Evolutionary conservation across 2,113 vertebrate genomes (phyloP), one percentile per base, ranked within the genome.

Genomic region (Oncorhynchus mykiss): DNA sequence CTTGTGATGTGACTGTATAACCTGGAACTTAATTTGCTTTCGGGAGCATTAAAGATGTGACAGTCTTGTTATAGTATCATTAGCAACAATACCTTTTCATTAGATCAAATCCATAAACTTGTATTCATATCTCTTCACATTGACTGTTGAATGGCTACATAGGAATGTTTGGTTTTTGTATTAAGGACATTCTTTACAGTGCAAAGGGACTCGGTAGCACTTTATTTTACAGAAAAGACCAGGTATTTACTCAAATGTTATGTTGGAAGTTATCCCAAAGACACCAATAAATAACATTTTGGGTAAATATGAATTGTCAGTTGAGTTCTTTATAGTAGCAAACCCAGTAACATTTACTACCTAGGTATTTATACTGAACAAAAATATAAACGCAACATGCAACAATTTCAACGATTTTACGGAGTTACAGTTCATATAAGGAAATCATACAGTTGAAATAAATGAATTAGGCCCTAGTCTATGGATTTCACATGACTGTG

Each of bases 191-290:
- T 34, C 29, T 68, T 27, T 62, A 16, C 59, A 62, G 59, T 62
- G n/a, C 67, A 68, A 68, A 68, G 67, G 67, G 67, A 68, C 6
- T 34, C 9, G 1, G 67, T 16, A 39, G 31, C 67, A 68, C 67
- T 68, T 68, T 68, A 68, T 68, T 29, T 68, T 45, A 68, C 20
- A 68, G n/a, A 22, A 67, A 45, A 31, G 5, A 68, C 31, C 67
- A 31, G 7, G 29, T 68, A n/a, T 20, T n/a, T 22, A 62, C 8
- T 22, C n/a, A 62, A 22, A 62, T 22, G 18, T 62, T 22, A 60
- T 22, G 18, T 54, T 54, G 16, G 16, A 54, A 54, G 51, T 54
- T 18, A 54, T 54, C 51, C 51, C 1, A 4, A 54, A 54, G 16
- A 54, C 5, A 54, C 14, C 39, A 45, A 45, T 54, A 54, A 54